Base-by-base conservation (phyloP, 1,140 invertebrate species). In the Platyscapa corneri region DNA sequence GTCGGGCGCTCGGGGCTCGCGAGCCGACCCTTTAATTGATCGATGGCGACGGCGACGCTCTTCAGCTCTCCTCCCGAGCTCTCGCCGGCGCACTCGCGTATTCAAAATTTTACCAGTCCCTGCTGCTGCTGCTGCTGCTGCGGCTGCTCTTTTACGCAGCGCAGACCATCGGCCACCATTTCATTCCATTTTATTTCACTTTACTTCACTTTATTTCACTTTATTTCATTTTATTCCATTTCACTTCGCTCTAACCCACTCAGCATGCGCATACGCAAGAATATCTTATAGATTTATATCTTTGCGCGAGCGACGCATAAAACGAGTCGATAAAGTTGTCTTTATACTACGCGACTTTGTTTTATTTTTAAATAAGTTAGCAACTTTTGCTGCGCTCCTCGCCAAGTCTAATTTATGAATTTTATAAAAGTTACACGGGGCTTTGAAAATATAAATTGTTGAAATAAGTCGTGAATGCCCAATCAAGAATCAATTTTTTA, bases 401-500 rank as follows among this genome's bases (percentile, higher is more conserved):
- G 20, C 56, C 56, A 23, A 60, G 5, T 23, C 56, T 3, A 27
- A 27, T 60, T 60, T 60, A 60, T 60, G 56, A 60, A 53, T 56
- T 42, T 74, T 42, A 42, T n/a, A 10, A 74, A 74, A n/a, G 67
- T 72, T 72, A 39, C n/a, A 39, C n/a, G 16, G 14, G 39, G 20
- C 14, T 56, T 77, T 34, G 49, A 34, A 77, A 77, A 77, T 56
- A 56, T 32, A 77, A 34, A 49, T 49, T 16, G 75, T 30, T 5
- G 5, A 42, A 53, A 34, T 16, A 7, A 53, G 46, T 27, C 6
- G 7, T 56, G 49, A 77, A 77, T 77, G 20, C 27, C 42, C 75
- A 77, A 77, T 77, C 27, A 56, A 77, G 75, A 34, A 77, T 77
- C 75, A 77, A 77, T 77, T 32, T 18, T 77, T 77, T 77, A 42